A percentile compares a stretch with the other conserved stretches of the same genome.
phyloP scores from a whole-genome alignment of 2,797 vertebrate genomes.

The Siniperca obscura region DNA sequence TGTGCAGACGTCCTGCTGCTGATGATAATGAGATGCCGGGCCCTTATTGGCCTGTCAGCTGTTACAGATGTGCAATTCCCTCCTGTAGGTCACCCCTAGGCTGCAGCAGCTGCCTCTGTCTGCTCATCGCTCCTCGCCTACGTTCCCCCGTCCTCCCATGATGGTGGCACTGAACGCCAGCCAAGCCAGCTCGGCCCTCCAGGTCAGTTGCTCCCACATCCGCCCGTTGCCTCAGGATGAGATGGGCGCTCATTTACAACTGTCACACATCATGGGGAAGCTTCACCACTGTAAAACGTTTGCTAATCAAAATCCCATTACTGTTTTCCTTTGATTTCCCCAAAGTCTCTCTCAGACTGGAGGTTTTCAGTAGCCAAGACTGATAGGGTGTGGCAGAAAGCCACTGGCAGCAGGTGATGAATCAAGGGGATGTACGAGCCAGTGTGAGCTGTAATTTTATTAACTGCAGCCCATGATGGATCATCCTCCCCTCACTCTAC shows the following conservation, averaged over 20 bases:
- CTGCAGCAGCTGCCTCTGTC: slow-evolving; percentile 61
- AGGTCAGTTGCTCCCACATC: slow-evolving; percentile 7
- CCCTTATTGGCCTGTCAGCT: slow-evolving; percentile 75
- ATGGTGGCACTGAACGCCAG: slow-evolving; percentile 26
- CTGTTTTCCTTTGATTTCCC: slow-evolving; percentile 64
- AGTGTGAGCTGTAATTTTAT: slow-evolving; percentile 83
- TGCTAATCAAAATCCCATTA: slow-evolving; percentile 69
- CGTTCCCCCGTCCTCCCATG: background rate
- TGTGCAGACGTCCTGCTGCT: slow-evolving; percentile 51
- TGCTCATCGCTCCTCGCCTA: background rate
- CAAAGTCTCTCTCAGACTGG: slow-evolving; percentile 47
- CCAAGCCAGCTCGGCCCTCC: slow-evolving; percentile 25
- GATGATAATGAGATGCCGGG: slow-evolving; percentile 66
- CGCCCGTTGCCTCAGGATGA: background rate
- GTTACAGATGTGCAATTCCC: slow-evolving; percentile 73
- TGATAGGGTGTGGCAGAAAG: slow-evolving; percentile 80
- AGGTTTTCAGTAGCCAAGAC: slow-evolving; percentile 55
- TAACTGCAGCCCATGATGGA: slow-evolving; percentile 81
- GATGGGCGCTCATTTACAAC: slow-evolving; percentile 41
- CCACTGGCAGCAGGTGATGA: slow-evolving; percentile 79
- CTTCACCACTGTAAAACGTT: slow-evolving; percentile 37
- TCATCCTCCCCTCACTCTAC: slow-evolving; percentile 58
- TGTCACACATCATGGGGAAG: slow-evolving; percentile 27
- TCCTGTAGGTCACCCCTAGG: slow-evolving; percentile 74
- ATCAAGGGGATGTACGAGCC: slow-evolving; percentile 80